phyloP scores from a whole-genome alignment of 2,797 vertebrate genomes.

The Enteromius anoplus region DNA sequence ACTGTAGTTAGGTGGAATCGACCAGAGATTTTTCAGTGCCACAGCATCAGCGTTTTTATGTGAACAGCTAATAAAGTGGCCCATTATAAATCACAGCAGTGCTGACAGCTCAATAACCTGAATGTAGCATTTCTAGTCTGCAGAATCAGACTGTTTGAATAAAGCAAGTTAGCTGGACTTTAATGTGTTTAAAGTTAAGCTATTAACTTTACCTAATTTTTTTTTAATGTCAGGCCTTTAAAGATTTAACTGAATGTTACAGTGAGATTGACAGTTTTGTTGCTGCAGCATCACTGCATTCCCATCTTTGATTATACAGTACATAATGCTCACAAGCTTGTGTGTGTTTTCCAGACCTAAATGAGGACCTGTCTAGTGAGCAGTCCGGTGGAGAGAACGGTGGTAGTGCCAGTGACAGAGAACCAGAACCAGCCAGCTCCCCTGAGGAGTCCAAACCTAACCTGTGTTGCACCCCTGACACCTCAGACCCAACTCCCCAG shows the following conservation, averaged over 20 bases:
- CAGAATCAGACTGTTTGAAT: constrained; percentile 9
- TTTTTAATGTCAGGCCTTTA: background rate
- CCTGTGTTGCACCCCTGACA: constrained; percentile 86
- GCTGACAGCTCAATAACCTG: constrained; percentile 59
- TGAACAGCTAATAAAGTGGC: constrained; percentile 70
- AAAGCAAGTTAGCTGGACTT: background rate
- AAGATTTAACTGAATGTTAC: background rate
- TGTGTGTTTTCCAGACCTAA: constrained; percentile 73
- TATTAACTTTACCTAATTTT: background rate
- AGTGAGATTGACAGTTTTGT: background rate
- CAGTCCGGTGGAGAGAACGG: constrained; percentile 79
- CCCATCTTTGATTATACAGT: background rate
- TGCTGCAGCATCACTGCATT: background rate
- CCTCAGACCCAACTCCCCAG: constrained; percentile 83
- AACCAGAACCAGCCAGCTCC: constrained; percentile 86
- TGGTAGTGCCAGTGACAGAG: constrained; percentile 89
- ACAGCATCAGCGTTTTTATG: constrained; percentile 82
- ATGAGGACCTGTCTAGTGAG: constrained; percentile 85
- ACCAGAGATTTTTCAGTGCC: constrained; percentile 78
- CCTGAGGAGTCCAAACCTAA: constrained; percentile 87
- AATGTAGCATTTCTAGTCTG: constrained; percentile 64
- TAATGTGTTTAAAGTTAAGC: background rate
- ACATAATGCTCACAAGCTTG: background rate
- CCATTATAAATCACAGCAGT: constrained; percentile 68
- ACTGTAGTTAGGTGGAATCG: constrained; percentile 80